phyloP scores from a whole-genome alignment of 1,140 invertebrate species.

The Pissodes strobi region DNA sequence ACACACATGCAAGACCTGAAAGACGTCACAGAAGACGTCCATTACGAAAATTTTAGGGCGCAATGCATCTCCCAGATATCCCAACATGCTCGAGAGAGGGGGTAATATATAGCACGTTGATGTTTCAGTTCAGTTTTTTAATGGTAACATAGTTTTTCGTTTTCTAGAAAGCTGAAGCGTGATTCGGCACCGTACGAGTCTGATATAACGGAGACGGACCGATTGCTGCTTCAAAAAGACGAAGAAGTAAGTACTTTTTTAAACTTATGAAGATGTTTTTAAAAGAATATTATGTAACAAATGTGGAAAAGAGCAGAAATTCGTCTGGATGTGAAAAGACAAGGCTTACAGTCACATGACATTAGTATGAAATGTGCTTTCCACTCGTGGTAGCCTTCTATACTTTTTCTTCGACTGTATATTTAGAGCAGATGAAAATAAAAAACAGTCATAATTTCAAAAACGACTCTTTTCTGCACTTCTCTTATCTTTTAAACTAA shows the following conservation, averaged over 20 bases:
- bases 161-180: constrained; percentile 79
- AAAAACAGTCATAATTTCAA: no score
- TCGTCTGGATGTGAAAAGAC: no score
- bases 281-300: neutral
- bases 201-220: constrained; percentile 81
- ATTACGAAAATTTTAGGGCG: constrained; percentile 95
- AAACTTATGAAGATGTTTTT: neutral
- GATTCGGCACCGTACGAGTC: constrained; percentile 74
- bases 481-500: no score
- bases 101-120: no score
- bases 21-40: constrained; percentile 92
- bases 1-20: constrained; percentile 96
- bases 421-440: no score
- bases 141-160: constrained; percentile 23
- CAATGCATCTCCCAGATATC: constrained; percentile 90
- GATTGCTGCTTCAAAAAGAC: constrained; percentile 86
- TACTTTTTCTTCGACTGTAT: no score
- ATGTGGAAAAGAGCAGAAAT: no score
- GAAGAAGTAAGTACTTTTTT: constrained; percentile 77
- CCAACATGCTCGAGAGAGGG: constrained; percentile 80
- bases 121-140: constrained; percentile 7
- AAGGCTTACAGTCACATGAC: no score
- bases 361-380: no score
- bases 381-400: no score
- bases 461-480: no score